Evolutionary conservation across 2,888 invertebrate species (phyloP), one percentile per base, ranked within the genome.

Genomic region (Orthonevra nobilis): DNA sequence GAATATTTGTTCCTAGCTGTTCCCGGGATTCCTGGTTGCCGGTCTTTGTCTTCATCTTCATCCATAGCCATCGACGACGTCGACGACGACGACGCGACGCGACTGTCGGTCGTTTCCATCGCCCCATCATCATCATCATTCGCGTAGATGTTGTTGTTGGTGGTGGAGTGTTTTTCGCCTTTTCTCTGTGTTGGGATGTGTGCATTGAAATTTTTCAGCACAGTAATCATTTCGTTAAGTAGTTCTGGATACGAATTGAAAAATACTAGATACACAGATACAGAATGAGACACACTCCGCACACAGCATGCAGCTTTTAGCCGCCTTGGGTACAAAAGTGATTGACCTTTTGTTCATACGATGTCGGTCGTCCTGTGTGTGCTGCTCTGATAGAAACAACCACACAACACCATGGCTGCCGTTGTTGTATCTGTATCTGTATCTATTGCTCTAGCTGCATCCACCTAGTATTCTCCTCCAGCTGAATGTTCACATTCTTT

Each of bases 201-300:
- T 79, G 66, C 79, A 79, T 79, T 73, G 73, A 79, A 73, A 79
- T 64, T 79, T 79, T 79, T 66, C 73, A 79, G 79, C 64, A 50
- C 73, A 79, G 79, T 79, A 79, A 79, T 79, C 79, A 79, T 79
- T 79, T 79, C 79, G 79, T 79, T 79, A 79, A 79, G 79, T 79
- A 79, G 79, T 79, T 79, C 79, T 79, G 79, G 79, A 73, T 79
- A 79, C 79, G 79, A 79, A 79, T 79, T 79, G 79, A 79, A n/a
- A n/a, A n/a, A 79, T 79, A 73, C 73, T 73, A 79, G 79, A 79
- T 79, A 73, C 61, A 73, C 79, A 73, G 79, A 79, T 79, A 79
- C 66, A 79, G 61, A 61, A 28, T 50, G 66, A 66, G 23, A 61
- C 64, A 48, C 58, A 68, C 58, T 60, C 40, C 46, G 40, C 54